These are phyloP conservation scores for Deilephila elpenor DNA, from an alignment of 2,888 invertebrate species.

Conservation along the genomic window DNA sequence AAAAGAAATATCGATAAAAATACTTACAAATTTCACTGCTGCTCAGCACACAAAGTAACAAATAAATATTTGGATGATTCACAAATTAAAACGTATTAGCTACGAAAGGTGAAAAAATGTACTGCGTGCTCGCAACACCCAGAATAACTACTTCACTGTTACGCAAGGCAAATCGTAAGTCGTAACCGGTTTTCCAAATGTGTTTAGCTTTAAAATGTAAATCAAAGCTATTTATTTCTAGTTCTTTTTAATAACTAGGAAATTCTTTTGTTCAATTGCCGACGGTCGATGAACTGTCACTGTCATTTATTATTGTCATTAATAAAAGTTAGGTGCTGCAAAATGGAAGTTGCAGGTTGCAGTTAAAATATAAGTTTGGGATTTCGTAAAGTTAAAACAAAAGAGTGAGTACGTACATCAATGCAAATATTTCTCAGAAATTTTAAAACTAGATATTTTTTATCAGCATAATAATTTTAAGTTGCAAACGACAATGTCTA, in stretches of 20 bases:
- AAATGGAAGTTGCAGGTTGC: not conserved
- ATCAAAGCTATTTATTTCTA: conserved; percentile 45
- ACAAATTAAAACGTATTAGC: conserved; percentile 25
- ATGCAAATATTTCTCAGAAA: too few species aligned
- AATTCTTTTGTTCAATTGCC: conserved; percentile 44
- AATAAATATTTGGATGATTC: conserved; percentile 23
- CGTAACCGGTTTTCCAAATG: conserved; percentile 52
- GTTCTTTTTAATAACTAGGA: conserved; percentile 39
- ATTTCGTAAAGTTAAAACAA: not conserved
- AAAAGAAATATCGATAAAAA: not conserved
- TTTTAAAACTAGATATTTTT: not conserved
- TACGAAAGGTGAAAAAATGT: not conserved
- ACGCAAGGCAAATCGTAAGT: conserved; percentile 43
- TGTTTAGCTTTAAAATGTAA: conserved; percentile 53
- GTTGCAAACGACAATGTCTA: not conserved
- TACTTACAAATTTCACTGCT: conserved; percentile 19
- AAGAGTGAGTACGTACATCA: not conserved
- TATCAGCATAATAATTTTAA: not conserved
- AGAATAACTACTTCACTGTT: conserved; percentile 37
- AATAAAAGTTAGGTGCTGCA: conserved; percentile 19
- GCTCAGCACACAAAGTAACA: not conserved
- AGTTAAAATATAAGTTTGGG: not conserved
- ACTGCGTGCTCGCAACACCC: conserved; percentile 31
- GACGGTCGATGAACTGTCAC: conserved; percentile 50
- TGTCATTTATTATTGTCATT: conserved; percentile 32